Evolutionary conservation across 1,140 invertebrate species (phyloP).

Genomic region (Ceratosolen solmsi): DNA sequence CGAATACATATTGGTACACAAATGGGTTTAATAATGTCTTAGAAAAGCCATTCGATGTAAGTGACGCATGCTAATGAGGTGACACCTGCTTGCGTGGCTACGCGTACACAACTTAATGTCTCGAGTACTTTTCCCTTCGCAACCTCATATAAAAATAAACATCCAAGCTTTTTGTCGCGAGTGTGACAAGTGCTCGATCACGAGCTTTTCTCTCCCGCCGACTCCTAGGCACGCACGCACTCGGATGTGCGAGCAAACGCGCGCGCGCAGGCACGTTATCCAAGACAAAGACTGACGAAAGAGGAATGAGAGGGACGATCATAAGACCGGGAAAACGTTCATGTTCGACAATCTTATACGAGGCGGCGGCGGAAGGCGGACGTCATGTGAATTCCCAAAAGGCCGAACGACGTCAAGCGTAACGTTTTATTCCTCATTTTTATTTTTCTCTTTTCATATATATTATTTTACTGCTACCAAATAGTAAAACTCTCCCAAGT

Average conservation of each 20-base stretch:
- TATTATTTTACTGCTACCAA: too few species aligned
- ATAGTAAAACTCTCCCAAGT: neutral
- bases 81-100: neutral
- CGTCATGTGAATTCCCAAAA: constrained; percentile 17
- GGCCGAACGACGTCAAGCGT: neutral
- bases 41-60: neutral
- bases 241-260: neutral
- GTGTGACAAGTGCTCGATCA: neutral
- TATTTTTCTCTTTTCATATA: neutral
- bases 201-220: neutral
- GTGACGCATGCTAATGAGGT: neutral
- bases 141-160: neutral
- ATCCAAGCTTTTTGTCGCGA: neutral
- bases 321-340: neutral
- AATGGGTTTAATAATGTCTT: too few species aligned
- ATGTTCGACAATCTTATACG: neutral
- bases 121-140: neutral
- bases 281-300: neutral
- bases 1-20: too few species aligned
- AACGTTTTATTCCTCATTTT: neutral
- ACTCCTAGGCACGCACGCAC: neutral
- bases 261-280: neutral
- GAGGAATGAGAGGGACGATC: neutral
- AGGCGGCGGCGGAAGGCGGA: neutral
- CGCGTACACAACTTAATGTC: neutral